Evolutionary conservation across 1,140 invertebrate genomes (phyloP), one percentile per base, ranked within the genome.

Genomic region (Anastrepha ludens): DNA sequence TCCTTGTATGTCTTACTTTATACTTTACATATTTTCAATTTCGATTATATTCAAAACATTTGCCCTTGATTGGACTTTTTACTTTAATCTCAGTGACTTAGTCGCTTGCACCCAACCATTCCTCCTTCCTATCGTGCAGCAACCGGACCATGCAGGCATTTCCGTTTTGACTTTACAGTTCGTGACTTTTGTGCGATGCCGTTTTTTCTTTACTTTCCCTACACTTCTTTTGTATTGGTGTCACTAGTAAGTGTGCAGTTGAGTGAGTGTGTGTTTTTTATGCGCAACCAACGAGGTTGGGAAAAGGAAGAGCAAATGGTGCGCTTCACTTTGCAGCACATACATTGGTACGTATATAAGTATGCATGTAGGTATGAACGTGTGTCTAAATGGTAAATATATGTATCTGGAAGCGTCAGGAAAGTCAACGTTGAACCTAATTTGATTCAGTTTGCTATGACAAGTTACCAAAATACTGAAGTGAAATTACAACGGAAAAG

Each of bases 31-130:
- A 86, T 62, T 70, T 87, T 87, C 86, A 70, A 87, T 87, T 87
- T 87, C 81, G 74, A 85, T 88, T 88, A 88, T 88, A 86, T 88
- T 88, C 87, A 88, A 88, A 88, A 86, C 85, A 86, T 87, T 88
- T 88, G 85, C 87, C 87, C 87, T 88, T 88, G 87, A 87, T 86
- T 86, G 87, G 87, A 86, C 85, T 86, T 86, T 86, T 88, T 70
- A 86, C 50, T 86, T 86, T 86, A 67, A 88, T 67, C 67, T 85
- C 85, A n/a, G 65, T 65, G 87, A 58, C 85, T 86, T 87, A 65
- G 60, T 67, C 64, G 86, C 60, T 87, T 64, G 60, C 60, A 87
- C 60, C 74, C 74, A 81, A 81, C 17, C 74, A 81, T 81, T 81
- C 47, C 47, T 5, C 47, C 47, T 55, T 81, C 74, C 74, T 81